These are phyloP conservation scores for Sardinella longiceps DNA, from an alignment of 2,797 vertebrate species.

Conservation along the genomic window DNA sequence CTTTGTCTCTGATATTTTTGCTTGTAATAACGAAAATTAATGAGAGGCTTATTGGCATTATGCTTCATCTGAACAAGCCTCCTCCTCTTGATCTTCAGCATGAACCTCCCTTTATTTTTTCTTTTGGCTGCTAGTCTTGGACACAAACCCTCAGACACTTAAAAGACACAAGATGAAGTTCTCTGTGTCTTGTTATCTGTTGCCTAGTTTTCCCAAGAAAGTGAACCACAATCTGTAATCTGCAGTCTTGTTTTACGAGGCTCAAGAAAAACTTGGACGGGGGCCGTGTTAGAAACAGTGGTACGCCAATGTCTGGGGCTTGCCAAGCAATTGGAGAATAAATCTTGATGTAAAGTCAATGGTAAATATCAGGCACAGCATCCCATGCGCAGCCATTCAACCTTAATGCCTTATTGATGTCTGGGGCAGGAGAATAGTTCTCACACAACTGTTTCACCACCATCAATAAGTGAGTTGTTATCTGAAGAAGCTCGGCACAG, in stretches of 20 bases:
- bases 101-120: not conserved
- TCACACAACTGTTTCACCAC: conserved; percentile 8
- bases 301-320: not conserved
- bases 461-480: conserved; percentile 25
- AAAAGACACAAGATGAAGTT: conserved; percentile 1
- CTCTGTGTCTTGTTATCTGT: not conserved
- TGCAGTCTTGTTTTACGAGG: not conserved
- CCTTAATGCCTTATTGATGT: conserved; percentile 23
- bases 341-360: conserved; percentile 26
- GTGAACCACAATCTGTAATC: not conserved
- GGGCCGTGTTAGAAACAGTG: not conserved
- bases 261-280: not conserved
- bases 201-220: conserved; percentile 16
- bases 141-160: not conserved
- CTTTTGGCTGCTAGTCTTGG: not conserved
- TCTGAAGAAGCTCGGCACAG: not conserved
- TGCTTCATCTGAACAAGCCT: not conserved
- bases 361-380: conserved; percentile 12
- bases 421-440: conserved; percentile 15
- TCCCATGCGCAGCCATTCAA: not conserved
- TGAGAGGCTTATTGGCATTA: not conserved
- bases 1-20: not conserved
- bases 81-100: not conserved
- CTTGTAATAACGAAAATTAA: not conserved
- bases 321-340: not conserved